phyloP scores from a whole-genome alignment of 2,888 invertebrate species.

The Salpingus planirostris region DNA sequence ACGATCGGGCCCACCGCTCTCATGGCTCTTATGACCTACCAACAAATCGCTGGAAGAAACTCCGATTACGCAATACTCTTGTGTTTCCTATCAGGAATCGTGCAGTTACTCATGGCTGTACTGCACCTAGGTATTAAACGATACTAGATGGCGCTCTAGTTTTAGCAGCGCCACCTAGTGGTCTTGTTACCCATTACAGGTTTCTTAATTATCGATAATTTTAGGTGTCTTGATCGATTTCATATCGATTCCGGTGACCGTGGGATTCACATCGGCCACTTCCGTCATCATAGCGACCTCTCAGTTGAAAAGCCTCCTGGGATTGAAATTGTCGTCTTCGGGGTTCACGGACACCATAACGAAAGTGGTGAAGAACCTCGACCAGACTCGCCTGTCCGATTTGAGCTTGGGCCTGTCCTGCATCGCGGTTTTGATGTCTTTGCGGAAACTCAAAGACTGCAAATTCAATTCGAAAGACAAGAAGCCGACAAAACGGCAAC shows the following conservation, averaged over 20 bases:
- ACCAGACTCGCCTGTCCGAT: slow-evolving; percentile 60
- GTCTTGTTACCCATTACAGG: slow-evolving; percentile 3
- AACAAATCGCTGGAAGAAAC: slow-evolving; percentile 60
- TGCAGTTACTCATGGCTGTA: slow-evolving; percentile 74
- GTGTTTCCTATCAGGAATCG: slow-evolving; percentile 73
- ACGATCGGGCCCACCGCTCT: slow-evolving; percentile 91
- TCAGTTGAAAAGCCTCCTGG: slow-evolving; percentile 68
- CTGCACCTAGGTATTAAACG: slow-evolving; percentile 77
- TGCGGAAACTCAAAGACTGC: slow-evolving; percentile 70
- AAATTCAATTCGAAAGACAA: slow-evolving; percentile 41
- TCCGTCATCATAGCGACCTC: slow-evolving; percentile 75
- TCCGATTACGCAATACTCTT: slow-evolving; percentile 73
- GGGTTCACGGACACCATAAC: slow-evolving; percentile 67
- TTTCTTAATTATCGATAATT: slow-evolving; percentile 16
- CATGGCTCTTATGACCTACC: slow-evolving; percentile 83
- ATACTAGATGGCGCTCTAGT: not conserved
- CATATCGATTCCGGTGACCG: slow-evolving; percentile 75
- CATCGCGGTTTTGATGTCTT: slow-evolving; percentile 60
- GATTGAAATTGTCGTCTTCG: slow-evolving; percentile 60
- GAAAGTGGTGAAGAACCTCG: slow-evolving; percentile 60
- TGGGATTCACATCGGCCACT: slow-evolving; percentile 74
- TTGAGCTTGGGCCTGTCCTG: slow-evolving; percentile 62
- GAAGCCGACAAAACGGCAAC: slow-evolving; percentile 40
- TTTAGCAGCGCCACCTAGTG: not conserved
- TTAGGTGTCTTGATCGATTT: slow-evolving; percentile 77